A percentile compares a stretch with the other conserved stretches of the same genome.
phyloP scores from a whole-genome alignment of 1,140 invertebrate genomes.

The Phymorhynchus buccinoides region DNA sequence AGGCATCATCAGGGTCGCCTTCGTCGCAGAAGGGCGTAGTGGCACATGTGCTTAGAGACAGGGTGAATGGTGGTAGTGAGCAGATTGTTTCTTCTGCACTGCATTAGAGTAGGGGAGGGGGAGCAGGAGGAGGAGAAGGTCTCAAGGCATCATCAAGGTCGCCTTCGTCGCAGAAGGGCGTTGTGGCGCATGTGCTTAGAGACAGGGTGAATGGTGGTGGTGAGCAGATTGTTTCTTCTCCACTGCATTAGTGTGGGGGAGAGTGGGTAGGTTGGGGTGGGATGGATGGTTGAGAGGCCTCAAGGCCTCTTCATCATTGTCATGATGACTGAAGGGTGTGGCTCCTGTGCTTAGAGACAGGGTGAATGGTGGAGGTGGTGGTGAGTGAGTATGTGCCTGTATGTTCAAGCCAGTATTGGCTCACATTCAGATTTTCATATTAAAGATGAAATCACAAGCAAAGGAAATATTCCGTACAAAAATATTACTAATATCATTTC shows the following conservation, averaged over 20 bases:
- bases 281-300: too few species aligned
- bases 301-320: background rate
- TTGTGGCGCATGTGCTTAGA: background rate
- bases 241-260: background rate
- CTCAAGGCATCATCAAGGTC: conserved; percentile 19
- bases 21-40: conserved; percentile 6
- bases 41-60: background rate
- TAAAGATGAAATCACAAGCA: too few species aligned
- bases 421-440: background rate
- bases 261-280: too few species aligned
- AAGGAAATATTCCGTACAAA: too few species aligned
- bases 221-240: background rate
- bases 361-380: background rate
- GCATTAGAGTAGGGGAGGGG: background rate
- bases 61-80: background rate
- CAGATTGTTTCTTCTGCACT: background rate
- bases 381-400: background rate
- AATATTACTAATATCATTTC: too few species aligned
- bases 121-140: too few species aligned
- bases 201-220: background rate
- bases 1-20: background rate
- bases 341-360: background rate
- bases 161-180: background rate
- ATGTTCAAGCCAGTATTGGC: background rate
- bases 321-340: conserved; percentile 1